A percentile compares a stretch with the other conserved stretches of the same genome.
Evolutionary conservation across 2,888 invertebrate genomes (phyloP).

Genomic region (Tholera decimalis): DNA sequence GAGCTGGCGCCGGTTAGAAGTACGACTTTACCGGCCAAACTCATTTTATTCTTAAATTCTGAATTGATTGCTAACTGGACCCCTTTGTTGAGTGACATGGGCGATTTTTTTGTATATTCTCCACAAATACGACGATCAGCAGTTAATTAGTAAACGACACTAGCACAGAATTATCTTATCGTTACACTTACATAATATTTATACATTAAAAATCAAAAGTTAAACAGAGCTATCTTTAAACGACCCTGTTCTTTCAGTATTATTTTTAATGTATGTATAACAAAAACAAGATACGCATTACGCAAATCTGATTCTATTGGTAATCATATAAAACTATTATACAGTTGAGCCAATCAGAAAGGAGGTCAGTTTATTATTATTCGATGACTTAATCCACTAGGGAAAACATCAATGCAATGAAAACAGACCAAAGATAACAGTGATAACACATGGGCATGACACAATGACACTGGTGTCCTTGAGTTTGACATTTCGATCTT

Average conservation of each 20-base stretch:
- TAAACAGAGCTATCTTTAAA: neutral
- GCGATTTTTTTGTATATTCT: constrained; percentile 3
- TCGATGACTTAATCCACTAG: no score
- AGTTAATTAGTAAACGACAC: neutral
- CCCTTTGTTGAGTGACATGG: constrained; percentile 33
- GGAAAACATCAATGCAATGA: neutral
- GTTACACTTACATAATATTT: constrained; percentile 50
- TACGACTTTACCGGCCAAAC: constrained; percentile 94
- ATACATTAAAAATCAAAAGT: neutral
- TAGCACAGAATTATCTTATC: constrained; percentile 66
- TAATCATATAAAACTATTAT: neutral
- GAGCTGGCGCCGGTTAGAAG: constrained; percentile 96
- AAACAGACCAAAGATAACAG: constrained; percentile 31
- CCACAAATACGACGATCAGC: neutral
- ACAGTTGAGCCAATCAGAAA: constrained; percentile 17
- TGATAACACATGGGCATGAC: constrained; percentile 7
- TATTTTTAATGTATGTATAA: neutral
- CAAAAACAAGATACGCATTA: neutral
- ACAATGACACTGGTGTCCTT: constrained; percentile 19
- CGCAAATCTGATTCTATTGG: neutral
- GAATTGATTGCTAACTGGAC: constrained; percentile 27
- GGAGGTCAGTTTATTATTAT: neutral
- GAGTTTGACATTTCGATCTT: constrained; percentile 1
- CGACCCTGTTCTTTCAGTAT: constrained; percentile 3
- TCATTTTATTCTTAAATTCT: constrained; percentile 75